A percentile compares a stretch with the other conserved stretches of the same genome.
Conservation (phyloP, 2,113 vertebrate genomes). For the Cyanoramphus novaezelandiae region DNA sequence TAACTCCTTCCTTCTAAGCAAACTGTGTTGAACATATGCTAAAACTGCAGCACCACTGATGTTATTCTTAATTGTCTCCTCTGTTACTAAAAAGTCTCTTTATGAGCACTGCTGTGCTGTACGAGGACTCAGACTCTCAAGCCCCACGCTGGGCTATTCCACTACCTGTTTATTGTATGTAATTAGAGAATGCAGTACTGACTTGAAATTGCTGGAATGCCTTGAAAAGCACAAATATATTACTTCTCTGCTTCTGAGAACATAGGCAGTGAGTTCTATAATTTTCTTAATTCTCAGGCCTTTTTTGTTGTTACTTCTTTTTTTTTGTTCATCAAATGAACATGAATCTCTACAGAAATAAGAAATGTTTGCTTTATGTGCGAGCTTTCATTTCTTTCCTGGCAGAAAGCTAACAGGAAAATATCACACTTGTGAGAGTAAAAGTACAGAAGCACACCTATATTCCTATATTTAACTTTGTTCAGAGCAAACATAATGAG, state of each 20-base stretch:
- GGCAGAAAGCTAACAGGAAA: background rate
- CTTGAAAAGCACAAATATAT: constrained; percentile 18
- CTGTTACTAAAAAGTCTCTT: constrained; percentile 54
- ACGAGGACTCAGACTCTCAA: background rate
- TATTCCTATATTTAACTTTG: background rate
- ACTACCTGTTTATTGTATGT: constrained; percentile 49
- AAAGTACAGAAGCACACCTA: background rate
- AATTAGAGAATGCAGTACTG: background rate
- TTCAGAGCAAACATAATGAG: background rate
- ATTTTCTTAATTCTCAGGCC: constrained; percentile 8
- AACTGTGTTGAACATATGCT: background rate
- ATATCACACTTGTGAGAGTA: background rate
- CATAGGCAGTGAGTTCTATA: background rate
- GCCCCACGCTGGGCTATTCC: constrained; percentile 53
- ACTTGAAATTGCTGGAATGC: background rate
- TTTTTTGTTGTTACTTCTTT: background rate
- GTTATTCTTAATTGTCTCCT: constrained; percentile 58
- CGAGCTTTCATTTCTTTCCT: background rate
- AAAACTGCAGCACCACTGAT: constrained; percentile 25
- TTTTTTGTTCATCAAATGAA: background rate
- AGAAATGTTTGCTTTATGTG: background rate
- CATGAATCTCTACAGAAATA: background rate
- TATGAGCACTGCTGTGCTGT: constrained; percentile 43
- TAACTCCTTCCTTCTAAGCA: constrained; percentile 47
- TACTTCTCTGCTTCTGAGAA: background rate